Percentiles rank a stretch among this genome's conserved stretches.
Evolutionary conservation across 1,140 invertebrate genomes (phyloP).

Genomic region (Frieseomelitta varia): DNA sequence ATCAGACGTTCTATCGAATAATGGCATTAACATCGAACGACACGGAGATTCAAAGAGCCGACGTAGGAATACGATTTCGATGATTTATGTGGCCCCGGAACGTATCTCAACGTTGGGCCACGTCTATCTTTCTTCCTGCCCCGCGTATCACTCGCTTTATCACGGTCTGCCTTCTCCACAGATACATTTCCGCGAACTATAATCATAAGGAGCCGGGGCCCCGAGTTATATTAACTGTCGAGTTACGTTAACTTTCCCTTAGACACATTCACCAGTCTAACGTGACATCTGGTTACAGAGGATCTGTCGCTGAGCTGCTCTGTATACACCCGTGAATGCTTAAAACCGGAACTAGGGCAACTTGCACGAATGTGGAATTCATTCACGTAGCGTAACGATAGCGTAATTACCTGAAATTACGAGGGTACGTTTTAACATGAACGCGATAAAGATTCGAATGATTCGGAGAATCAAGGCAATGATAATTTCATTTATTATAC

Average conservation of each 20-base stretch:
- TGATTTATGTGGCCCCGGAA: conserved; percentile 35
- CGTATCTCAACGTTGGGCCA: conserved; percentile 20
- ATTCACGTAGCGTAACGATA: background rate
- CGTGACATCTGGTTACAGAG: conserved; percentile 37
- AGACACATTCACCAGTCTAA: background rate
- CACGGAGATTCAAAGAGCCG: background rate
- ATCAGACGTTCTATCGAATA: background rate
- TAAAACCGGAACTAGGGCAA: background rate
- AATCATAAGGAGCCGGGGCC: conserved; percentile 28
- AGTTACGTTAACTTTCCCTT: conserved; percentile 40
- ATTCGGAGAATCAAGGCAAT: background rate
- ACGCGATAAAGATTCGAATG: background rate
- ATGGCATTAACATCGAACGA: conserved; percentile 1
- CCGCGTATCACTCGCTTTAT: background rate
- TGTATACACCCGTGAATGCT: background rate
- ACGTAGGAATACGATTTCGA: conserved; percentile 9
- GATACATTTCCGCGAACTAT: conserved; percentile 29
- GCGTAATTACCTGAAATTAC: background rate
- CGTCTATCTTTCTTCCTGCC: conserved; percentile 13
- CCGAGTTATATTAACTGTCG: conserved; percentile 53
- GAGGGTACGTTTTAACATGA: background rate
- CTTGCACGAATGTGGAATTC: conserved; percentile 3
- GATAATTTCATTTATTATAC: background rate
- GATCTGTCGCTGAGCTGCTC: conserved; percentile 2
- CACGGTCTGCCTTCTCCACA: conserved; percentile 2